A percentile compares a stretch with the other conserved stretches of the same genome.
Evolutionary conservation across 1,140 invertebrate species (phyloP).

Genomic region (Anastatus disparis): DNA sequence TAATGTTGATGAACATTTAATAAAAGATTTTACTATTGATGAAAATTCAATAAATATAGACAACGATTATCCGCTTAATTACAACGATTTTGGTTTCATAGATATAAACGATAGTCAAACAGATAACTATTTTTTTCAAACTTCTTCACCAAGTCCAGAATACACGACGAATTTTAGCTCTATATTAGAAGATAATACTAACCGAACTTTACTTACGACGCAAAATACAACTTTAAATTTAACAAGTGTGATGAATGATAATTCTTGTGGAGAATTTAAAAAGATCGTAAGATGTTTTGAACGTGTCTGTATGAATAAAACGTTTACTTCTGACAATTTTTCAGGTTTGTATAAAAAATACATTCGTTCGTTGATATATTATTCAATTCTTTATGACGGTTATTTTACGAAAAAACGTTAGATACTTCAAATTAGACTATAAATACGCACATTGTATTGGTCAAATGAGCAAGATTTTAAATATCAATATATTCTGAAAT

Average conservation of each 20-base stretch:
- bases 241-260: not conserved
- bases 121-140: not conserved
- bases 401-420: not conserved
- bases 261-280: too few relatives aligned
- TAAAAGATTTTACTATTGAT: too few relatives aligned
- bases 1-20: too few relatives aligned
- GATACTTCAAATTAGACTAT: not conserved
- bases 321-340: slow-evolving; percentile 25
- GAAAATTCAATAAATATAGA: not conserved
- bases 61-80: slow-evolving; percentile 30
- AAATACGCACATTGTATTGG: not conserved
- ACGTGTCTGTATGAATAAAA: slow-evolving; percentile 48
- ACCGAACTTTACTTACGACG: too few relatives aligned
- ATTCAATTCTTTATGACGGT: not conserved
- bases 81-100: slow-evolving; percentile 12
- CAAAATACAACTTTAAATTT: not conserved
- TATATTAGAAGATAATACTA: too few relatives aligned
- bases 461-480: not conserved
- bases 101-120: slow-evolving; percentile 16
- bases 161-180: not conserved
- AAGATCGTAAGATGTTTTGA: slow-evolving; percentile 50
- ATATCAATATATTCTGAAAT: too few relatives aligned
- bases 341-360: slow-evolving; percentile 34
- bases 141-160: not conserved
- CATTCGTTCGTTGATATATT: not conserved